Percentiles rank a stretch among this genome's conserved stretches.
Conservation (phyloP, 2,797 vertebrate genomes). For the Sus cebifrons region DNA sequence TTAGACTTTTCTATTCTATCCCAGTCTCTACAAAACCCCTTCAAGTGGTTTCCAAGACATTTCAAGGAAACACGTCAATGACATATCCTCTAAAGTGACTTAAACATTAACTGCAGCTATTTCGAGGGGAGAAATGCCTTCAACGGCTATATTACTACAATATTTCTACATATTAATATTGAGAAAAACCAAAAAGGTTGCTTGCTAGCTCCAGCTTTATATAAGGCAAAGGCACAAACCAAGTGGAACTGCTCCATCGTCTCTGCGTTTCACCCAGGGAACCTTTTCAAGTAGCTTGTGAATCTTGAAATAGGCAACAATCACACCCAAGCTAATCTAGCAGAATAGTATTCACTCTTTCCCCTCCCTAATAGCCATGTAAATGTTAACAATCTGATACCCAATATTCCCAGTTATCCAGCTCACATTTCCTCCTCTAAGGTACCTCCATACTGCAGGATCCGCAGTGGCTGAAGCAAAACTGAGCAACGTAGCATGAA, state of each 20-base stretch:
- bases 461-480: neutral
- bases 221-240: neutral
- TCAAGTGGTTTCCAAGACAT: constrained; percentile 32
- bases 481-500: neutral
- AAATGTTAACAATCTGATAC: constrained; percentile 8
- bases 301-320: constrained; percentile 47
- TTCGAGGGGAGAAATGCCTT: neutral
- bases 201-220: neutral
- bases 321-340: constrained; percentile 14
- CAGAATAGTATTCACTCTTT: constrained; percentile 7
- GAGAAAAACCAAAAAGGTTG: constrained; percentile 12
- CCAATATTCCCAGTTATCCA: neutral
- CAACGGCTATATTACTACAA: neutral
- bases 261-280: neutral
- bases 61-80: constrained; percentile 53
- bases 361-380: constrained; percentile 26
- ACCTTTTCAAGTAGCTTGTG: neutral
- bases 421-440: neutral
- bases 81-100: neutral
- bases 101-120: constrained; percentile 31
- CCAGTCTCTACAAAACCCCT: neutral
- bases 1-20: neutral
- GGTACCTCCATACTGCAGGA: neutral
- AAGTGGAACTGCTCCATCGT: neutral
- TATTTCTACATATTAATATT: neutral